Evolutionary conservation across 2,113 vertebrate species (phyloP), one percentile per base, ranked within the genome.

Genomic region (Etheostoma cragini): DNA sequence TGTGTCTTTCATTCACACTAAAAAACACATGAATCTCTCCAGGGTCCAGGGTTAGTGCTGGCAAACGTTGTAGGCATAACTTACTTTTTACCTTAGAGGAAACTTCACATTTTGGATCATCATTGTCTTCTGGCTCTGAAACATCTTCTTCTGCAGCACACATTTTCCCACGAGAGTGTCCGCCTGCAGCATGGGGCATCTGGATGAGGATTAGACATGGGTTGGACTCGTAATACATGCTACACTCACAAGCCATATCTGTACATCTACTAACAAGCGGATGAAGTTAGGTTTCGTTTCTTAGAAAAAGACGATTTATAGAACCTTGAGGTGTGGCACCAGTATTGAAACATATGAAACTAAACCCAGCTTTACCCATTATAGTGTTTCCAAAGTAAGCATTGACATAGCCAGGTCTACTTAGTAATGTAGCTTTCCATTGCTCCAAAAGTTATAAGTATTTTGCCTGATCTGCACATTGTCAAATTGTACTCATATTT

Each of bases 81-180:
- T 38, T n/a, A 0, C 26, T 45, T 8, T 30, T 21, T 56, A 26
- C 35, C n/a, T 22, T 10, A 54, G 58, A 21, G 45, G n/a, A 72
- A 63, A 49, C 46, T 50, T 22, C 2, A 42, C 56, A 74, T 38
- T 14, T 60, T 52, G 54, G 54, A 60, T 73, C 35, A 58, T 58
- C 22, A 45, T 66, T 54, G 49, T 56, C 42, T 50, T 50, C 30
- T 67, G 42, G 42, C 45, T 68, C 50, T 68, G 57, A 83, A 68
- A 74, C n/a, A 67, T 57, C n/a, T 62, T 66, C 47, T 56, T 60
- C 52, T 22, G 57, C 66, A 76, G 35, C 61, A 65, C 35, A 54
- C 46, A 76, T 66, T 63, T 74, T 50, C 69, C 8, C 21, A 49
- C 13, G 1, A 61, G 12, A 72, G 42, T 49, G 26, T 72, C 21